Base-by-base conservation (phyloP, 2,888 invertebrate genomes). In the Xylocampa areola region DNA sequence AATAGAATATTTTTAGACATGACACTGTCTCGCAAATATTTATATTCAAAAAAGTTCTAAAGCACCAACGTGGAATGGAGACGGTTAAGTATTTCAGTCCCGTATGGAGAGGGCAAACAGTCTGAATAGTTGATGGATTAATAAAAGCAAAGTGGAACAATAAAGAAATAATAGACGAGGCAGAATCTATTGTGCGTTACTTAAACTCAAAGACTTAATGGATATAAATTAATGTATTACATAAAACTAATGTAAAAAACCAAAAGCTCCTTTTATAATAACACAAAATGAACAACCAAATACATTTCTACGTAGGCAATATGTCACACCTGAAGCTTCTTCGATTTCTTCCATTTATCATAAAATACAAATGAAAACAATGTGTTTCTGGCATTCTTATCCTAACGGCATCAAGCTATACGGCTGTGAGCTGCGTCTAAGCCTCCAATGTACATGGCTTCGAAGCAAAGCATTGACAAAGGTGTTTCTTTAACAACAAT, bases 1-100 rank as follows among this genome's bases (percentile, higher is more conserved):
- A 79, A 79, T 76, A 69, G 75, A 79, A 79, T 82, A 85, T 81
- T 80, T 84, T 82, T 79, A 84, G 80, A 72, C 57, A 68, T 82
- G 79, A 82, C 77, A 79, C 67, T 64, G 60, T 61, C 57, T 68
- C 51, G 63, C 64, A 62, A 70, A 67, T 66, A 59, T 72, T 69
- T 65, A 65, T 60, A 71, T 60, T 52, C 33, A 52, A 68, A 60
- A 73, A 66, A 64, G 58, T 65, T 54, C 57, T 65, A 51, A 60
- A 62, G 53, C 59, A 47, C 40, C 54, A 45, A 49, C 25, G 35
- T 29, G 35, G 48, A 45, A 35, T 58, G 43, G 52, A 64, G 50
- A 47, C 50, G 21, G 37, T 52, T 54, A 54, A 54, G 44, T 51
- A 61, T 68, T 63, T 60, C 48, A 39, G 48, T 66, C 58, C 59